Percentiles rank a stretch among this genome's conserved stretches.
Evolutionary conservation across 2,797 vertebrate genomes (phyloP).

Genomic region (Sebastes jordani): DNA sequence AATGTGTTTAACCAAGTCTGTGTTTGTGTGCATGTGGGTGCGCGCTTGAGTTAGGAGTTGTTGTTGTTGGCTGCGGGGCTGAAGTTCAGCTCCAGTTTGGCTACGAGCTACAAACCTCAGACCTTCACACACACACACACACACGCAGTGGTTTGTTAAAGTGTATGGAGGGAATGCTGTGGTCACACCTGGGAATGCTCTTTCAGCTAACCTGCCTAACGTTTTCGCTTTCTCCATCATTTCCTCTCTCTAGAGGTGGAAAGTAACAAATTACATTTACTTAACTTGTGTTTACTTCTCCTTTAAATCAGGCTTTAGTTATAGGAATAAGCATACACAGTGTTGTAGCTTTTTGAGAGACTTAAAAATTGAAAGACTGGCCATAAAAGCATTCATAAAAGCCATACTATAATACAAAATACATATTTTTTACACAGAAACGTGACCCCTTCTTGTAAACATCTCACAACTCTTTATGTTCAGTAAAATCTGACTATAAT

Average conservation of each 20-base stretch:
- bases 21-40: constrained; percentile 26
- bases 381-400: neutral
- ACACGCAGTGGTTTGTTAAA: constrained; percentile 58
- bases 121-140: constrained; percentile 27
- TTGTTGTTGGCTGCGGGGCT: constrained; percentile 60
- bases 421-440: neutral
- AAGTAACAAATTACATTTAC: constrained; percentile 50
- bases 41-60: constrained; percentile 41
- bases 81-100: constrained; percentile 68
- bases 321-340: neutral
- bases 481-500: neutral
- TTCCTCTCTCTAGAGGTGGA: constrained; percentile 46
- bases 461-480: neutral
- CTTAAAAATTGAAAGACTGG: neutral
- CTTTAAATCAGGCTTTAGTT: neutral
- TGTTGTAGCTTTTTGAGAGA: neutral
- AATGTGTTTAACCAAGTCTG: constrained; percentile 53
- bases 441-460: neutral
- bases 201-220: constrained; percentile 64
- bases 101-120: constrained; percentile 57
- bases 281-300: constrained; percentile 33
- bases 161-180: constrained; percentile 73
- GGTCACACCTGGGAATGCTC: constrained; percentile 78
- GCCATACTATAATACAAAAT: neutral
- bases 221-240: constrained; percentile 51